Conservation (phyloP, 2,113 vertebrate species). For the Gracilinanus agilis region DNA sequence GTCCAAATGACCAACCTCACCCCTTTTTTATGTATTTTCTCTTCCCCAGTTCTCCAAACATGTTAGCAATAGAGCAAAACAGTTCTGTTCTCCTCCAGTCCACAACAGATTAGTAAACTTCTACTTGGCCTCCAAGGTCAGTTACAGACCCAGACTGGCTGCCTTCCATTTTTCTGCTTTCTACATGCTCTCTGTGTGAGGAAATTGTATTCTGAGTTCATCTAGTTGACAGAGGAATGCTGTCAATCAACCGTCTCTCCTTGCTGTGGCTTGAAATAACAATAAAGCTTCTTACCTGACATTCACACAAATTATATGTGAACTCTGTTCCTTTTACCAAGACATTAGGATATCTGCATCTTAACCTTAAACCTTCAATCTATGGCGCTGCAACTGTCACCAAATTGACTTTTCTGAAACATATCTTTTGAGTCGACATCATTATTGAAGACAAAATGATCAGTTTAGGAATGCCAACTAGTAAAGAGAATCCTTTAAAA, state of each 20-base stretch:
- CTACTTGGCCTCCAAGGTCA: neutral
- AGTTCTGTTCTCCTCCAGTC: neutral
- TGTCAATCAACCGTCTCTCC: neutral
- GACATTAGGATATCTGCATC: constrained; percentile 69
- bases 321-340: neutral
- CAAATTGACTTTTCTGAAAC: constrained; percentile 72
- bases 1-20: neutral
- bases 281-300: neutral
- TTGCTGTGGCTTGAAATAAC: neutral
- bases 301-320: neutral
- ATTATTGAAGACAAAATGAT: constrained; percentile 38
- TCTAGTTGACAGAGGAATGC: neutral
- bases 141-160: neutral
- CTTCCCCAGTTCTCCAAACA: neutral
- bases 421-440: constrained; percentile 64
- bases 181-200: neutral
- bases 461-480: constrained; percentile 30
- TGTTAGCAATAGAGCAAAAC: neutral
- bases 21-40: neutral
- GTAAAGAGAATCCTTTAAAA: constrained; percentile 58
- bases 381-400: constrained; percentile 43
- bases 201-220: neutral
- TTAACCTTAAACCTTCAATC: constrained; percentile 67
- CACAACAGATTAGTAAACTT: neutral
- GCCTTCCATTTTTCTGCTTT: neutral